A percentile compares a stretch with the other conserved stretches of the same genome.
Conservation (phyloP, 2,113 vertebrate species). For the Odocoileus virginianus region DNA sequence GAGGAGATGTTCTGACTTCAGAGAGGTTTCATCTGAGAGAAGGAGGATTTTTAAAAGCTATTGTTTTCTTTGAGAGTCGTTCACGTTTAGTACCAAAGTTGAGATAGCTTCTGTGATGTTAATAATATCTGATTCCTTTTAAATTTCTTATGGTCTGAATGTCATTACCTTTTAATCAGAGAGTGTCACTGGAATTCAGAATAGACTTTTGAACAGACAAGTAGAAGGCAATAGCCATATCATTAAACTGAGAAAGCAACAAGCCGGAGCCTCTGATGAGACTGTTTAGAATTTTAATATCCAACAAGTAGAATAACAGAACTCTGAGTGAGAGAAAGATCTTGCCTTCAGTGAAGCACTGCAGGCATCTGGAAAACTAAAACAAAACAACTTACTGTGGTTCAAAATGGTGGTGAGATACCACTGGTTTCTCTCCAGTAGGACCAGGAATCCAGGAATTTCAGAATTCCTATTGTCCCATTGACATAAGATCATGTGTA, state of each 20-base stretch:
- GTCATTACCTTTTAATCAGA: conserved; percentile 42
- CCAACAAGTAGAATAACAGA: background rate
- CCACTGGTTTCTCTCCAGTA: background rate
- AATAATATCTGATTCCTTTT: background rate
- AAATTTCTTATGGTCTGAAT: background rate
- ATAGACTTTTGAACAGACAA: background rate
- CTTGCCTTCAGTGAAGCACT: background rate
- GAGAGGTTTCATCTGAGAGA: background rate
- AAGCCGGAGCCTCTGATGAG: background rate
- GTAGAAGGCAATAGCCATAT: background rate
- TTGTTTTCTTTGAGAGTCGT: background rate
- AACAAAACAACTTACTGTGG: background rate
- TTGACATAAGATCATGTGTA: too few relatives aligned
- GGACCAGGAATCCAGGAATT: background rate
- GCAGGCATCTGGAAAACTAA: background rate
- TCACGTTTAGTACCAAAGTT: background rate
- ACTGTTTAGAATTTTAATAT: background rate
- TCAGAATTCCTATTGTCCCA: background rate
- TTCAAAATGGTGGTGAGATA: background rate
- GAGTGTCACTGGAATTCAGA: background rate
- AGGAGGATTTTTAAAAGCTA: background rate
- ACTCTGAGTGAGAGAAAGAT: background rate
- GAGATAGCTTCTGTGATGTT: background rate
- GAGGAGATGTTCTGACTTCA: background rate
- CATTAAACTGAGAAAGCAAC: background rate